Evolutionary conservation across 2,888 invertebrate species (phyloP).

Genomic region (Meghimatium bilineatum): DNA sequence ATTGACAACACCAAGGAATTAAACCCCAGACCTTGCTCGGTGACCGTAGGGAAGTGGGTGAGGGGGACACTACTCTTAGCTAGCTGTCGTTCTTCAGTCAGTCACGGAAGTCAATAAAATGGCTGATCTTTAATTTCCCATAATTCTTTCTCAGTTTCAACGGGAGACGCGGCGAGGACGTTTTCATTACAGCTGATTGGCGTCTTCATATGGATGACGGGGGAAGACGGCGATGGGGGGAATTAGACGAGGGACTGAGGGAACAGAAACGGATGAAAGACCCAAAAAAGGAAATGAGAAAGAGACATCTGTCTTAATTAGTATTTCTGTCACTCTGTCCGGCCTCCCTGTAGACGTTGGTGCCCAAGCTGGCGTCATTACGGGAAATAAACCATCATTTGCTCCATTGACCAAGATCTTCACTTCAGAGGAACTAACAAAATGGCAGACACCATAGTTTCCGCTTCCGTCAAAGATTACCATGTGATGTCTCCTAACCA

Average conservation of each 20-base stretch:
- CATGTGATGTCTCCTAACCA: not conserved
- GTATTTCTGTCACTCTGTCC: slow-evolving; percentile 21
- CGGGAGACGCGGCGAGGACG: not conserved
- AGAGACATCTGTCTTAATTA: slow-evolving; percentile 47
- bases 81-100: slow-evolving; percentile 9
- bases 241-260: slow-evolving; percentile 19
- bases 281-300: not conserved
- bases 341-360: slow-evolving; percentile 20
- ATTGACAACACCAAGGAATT: not conserved
- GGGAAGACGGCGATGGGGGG: not conserved
- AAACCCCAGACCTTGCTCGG: not conserved
- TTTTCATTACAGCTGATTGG: slow-evolving; percentile 36
- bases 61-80: no score
- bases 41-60: slow-evolving; percentile 4
- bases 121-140: slow-evolving; percentile 40
- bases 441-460: slow-evolving; percentile 33
- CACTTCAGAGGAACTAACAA: slow-evolving; percentile 27
- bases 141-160: slow-evolving; percentile 28
- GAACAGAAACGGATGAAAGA: slow-evolving; percentile 22
- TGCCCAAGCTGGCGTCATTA: not conserved
- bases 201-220: slow-evolving; percentile 30
- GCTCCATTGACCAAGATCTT: slow-evolving; percentile 22
- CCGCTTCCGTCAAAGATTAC: slow-evolving; percentile 22
- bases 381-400: slow-evolving; percentile 36
- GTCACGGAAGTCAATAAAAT: slow-evolving; percentile 39